Evolutionary conservation across 1,140 invertebrate genomes (phyloP).

Genomic region (Zaprionus taronus): DNA sequence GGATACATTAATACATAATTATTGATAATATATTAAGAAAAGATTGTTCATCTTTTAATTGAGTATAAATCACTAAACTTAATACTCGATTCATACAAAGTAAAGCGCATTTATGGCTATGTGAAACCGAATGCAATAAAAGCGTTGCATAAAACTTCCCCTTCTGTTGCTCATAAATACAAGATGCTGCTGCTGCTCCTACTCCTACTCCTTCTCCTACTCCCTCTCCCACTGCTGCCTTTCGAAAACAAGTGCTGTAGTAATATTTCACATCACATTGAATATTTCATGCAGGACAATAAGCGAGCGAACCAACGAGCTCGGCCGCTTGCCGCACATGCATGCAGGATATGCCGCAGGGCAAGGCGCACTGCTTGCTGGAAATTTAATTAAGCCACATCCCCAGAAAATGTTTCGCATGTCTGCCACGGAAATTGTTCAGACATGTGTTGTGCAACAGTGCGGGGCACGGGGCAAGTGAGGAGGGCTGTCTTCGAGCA

Average conservation of each 20-base stretch:
- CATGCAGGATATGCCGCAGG: constrained; percentile 13
- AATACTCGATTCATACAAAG: background rate
- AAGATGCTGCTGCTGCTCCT: background rate
- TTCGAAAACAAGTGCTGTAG: constrained; percentile 39
- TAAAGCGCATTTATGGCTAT: background rate
- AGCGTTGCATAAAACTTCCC: constrained; percentile 9
- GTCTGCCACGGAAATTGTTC: constrained; percentile 30
- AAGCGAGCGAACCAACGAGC: constrained; percentile 11
- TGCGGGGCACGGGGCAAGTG: background rate
- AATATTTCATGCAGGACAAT: constrained; percentile 42
- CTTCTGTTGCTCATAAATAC: constrained; percentile 38
- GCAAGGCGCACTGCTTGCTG: constrained; percentile 14
- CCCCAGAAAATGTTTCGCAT: constrained; percentile 39
- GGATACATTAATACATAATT: no score
- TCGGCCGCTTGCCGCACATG: background rate
- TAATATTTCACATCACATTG: constrained; percentile 52
- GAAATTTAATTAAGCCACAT: constrained; percentile 55
- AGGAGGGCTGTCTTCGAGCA: constrained; percentile 7
- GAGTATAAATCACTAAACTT: no score
- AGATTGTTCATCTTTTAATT: no score
- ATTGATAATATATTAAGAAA: no score
- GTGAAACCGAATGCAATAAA: background rate
- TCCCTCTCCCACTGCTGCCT: background rate
- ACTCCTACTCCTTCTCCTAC: background rate
- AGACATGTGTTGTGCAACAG: constrained; percentile 25